Conservation (phyloP, 2,888 invertebrate species). For the Stenurella melanura region DNA sequence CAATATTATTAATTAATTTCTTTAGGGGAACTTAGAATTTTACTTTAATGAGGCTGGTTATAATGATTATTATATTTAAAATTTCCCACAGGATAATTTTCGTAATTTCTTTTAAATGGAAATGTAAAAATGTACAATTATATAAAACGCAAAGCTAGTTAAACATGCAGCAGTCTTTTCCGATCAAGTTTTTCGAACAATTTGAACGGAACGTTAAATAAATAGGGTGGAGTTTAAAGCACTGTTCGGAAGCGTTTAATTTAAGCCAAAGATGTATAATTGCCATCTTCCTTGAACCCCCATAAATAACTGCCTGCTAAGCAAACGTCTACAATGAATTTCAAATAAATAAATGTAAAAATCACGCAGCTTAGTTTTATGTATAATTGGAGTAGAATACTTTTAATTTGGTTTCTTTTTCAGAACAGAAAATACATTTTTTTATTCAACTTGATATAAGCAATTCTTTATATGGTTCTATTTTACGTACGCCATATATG, state of each 20-base stretch:
- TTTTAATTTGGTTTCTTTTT: neutral
- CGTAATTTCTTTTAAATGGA: neutral
- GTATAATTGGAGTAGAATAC: neutral
- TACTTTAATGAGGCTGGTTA: too few relatives aligned
- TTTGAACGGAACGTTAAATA: conserved; percentile 10
- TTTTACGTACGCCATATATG: too few relatives aligned
- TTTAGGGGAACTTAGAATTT: too few relatives aligned
- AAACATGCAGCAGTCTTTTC: neutral
- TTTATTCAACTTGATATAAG: too few relatives aligned
- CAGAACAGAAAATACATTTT: too few relatives aligned
- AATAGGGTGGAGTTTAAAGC: conserved; percentile 15
- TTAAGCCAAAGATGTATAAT: conserved; percentile 25
- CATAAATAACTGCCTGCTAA: conserved; percentile 25
- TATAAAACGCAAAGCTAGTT: neutral
- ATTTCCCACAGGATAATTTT: neutral
- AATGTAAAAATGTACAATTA: neutral
- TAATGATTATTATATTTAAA: neutral
- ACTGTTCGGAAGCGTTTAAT: conserved; percentile 29
- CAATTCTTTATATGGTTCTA: too few relatives aligned
- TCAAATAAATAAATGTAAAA: conserved; percentile 5
- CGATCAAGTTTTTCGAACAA: conserved; percentile 10
- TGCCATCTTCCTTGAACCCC: conserved; percentile 23
- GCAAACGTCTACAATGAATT: conserved; percentile 12
- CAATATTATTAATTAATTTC: too few relatives aligned
- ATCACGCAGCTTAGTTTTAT: conserved; percentile 1